phyloP scores from a whole-genome alignment of 2,888 invertebrate species.

The Agonum fuliginosum region DNA sequence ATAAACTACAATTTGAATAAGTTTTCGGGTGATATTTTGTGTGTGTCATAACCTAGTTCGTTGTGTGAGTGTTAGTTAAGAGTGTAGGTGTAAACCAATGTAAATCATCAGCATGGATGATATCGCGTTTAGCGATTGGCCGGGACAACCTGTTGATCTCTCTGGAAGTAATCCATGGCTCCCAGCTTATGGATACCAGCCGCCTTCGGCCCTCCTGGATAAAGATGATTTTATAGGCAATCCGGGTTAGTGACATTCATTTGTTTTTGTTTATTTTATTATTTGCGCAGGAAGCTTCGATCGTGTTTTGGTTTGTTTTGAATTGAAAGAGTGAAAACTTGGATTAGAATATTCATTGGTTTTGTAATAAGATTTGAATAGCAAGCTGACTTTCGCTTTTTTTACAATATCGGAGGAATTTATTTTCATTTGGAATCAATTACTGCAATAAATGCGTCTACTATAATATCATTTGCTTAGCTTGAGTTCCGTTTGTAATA shows the following conservation, averaged over 20 bases:
- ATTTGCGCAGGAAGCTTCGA: not conserved
- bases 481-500: not conserved
- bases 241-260: slow-evolving; percentile 75
- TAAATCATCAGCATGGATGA: slow-evolving; percentile 74
- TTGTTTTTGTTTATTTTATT: slow-evolving; percentile 43
- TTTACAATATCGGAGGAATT: slow-evolving; percentile 13
- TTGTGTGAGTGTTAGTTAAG: slow-evolving; percentile 41
- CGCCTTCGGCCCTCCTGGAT: slow-evolving; percentile 77
- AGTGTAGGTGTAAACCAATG: slow-evolving; percentile 43
- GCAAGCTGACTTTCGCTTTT: slow-evolving; percentile 45
- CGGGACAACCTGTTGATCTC: slow-evolving; percentile 76
- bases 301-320: slow-evolving; percentile 1
- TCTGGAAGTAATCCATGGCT: slow-evolving; percentile 84
- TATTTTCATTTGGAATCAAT: slow-evolving; percentile 3
- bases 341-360: slow-evolving; percentile 13
- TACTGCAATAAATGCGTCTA: not conserved
- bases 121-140: slow-evolving; percentile 80
- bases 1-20: too few species aligned
- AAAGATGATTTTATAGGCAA: slow-evolving; percentile 76
- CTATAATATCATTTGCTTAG: not conserved
- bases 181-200: slow-evolving; percentile 86
- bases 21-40: too few species aligned
- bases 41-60: slow-evolving; percentile 50
- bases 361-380: slow-evolving; percentile 38
- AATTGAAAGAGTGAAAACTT: slow-evolving; percentile 39